phyloP scores from a whole-genome alignment of 2,888 invertebrate species.

The Caenorhabditis panamensis region DNA sequence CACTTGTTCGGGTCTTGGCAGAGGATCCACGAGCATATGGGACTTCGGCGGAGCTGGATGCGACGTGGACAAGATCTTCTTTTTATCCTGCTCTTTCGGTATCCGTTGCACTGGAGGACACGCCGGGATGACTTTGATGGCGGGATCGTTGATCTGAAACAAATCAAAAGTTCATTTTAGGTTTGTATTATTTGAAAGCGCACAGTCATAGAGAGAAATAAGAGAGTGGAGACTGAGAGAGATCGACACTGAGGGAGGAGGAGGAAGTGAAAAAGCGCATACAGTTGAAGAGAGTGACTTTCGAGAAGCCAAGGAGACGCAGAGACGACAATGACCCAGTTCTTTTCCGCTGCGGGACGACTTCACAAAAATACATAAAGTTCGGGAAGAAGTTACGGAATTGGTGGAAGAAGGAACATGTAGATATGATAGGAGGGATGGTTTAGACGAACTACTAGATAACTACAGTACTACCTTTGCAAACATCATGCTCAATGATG shows the following conservation, averaged over 20 bases:
- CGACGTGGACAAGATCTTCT: constrained; percentile 21
- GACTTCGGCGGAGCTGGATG: constrained; percentile 57
- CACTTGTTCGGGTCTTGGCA: constrained; percentile 57
- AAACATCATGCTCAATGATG: too few relatives aligned
- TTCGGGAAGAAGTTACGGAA: background rate
- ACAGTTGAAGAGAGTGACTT: constrained; percentile 8
- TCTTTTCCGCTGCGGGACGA: constrained; percentile 33
- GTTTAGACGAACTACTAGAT: too few relatives aligned
- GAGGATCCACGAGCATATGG: constrained; percentile 66
- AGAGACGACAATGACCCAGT: constrained; percentile 44
- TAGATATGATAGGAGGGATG: too few relatives aligned
- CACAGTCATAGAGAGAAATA: background rate
- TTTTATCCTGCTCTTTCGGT: constrained; percentile 37
- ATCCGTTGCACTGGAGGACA: constrained; percentile 55
- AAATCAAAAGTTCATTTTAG: constrained; percentile 5
- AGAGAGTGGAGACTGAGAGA: constrained; percentile 2
- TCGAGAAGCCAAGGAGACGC: constrained; percentile 16
- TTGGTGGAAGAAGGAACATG: background rate
- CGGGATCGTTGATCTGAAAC: constrained; percentile 71
- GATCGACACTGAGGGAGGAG: constrained; percentile 9
- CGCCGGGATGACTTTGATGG: constrained; percentile 72
- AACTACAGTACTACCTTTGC: too few relatives aligned
- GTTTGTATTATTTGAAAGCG: background rate
- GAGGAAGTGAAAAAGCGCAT: constrained; percentile 15
- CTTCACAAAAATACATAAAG: background rate